Percentiles rank a stretch among this genome's conserved stretches.
Evolutionary conservation across 2,888 invertebrate species (phyloP).

Genomic region (Dysmachus trigonus): DNA sequence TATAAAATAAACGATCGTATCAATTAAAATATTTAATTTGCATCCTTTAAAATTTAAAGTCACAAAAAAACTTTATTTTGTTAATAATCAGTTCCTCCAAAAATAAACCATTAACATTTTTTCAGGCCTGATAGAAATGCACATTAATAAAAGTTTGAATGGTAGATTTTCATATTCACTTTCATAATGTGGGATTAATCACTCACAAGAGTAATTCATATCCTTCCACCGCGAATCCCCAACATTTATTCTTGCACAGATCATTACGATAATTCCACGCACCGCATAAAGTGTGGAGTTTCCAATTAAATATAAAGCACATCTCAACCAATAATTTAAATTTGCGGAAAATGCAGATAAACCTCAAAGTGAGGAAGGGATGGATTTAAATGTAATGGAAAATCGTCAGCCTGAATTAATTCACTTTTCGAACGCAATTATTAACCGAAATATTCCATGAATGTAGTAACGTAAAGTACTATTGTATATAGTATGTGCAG

Average conservation of each 20-base stretch:
- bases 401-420: background rate
- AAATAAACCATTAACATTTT: too few species aligned
- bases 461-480: background rate
- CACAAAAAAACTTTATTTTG: too few species aligned
- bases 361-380: background rate
- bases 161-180: background rate
- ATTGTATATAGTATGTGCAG: too few species aligned
- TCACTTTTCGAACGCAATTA: background rate
- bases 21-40: too few species aligned
- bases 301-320: background rate
- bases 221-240: background rate
- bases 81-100: too few species aligned
- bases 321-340: background rate
- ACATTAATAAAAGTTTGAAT: too few species aligned
- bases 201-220: background rate
- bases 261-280: background rate
- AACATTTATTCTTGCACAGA: background rate
- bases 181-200: background rate
- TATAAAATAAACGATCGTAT: too few species aligned
- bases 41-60: too few species aligned
- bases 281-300: background rate
- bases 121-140: too few species aligned
- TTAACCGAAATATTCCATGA: background rate
- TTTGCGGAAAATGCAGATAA: background rate
- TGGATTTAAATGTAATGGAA: background rate